Base-by-base conservation (phyloP, 1,140 invertebrate species). In the Apolygus lucorum region DNA sequence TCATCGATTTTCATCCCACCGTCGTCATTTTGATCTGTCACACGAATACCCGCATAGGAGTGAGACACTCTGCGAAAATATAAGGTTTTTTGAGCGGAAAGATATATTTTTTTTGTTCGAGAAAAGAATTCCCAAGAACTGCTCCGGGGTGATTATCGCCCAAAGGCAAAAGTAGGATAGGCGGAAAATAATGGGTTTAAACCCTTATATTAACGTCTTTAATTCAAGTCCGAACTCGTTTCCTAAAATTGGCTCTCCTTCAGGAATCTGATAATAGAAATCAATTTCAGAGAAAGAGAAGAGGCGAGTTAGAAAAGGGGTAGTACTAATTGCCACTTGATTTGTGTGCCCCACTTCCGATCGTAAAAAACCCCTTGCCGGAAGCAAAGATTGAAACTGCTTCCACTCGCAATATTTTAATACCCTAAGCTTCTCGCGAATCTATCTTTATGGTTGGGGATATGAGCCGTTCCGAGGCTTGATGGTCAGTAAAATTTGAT, bases 241-340 rank as follows among this genome's bases (percentile, higher is more conserved):
- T 22, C 54, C 54, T 59, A 13, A 59, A 59, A 59, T 59, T 59
- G 54, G 13, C 54, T 17, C 22, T 21, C 54, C 11, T 22, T 59
- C 22, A 59, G 54, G 22, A 59, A 59, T 59, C 54, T 59, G 54
- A 59, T 59, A 59, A 24, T 59, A 59, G 54, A 59, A 59, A 59
- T 59, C 54, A 59, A 59, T 59, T 59, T 59, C 13, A 13, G 54
- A 22, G 22, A 21, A 59, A 4, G 11, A 21, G 22, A 42, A 17
- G 11, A 59, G 11, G 54, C 11, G 22, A 59, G 54, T 59, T 59
- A 42, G 13, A 22, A 59, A 59, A 59, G 54, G 54, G 22, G 54
- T 13, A 59, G 54, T 24, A 59, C 54, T 59, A 59, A 59, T 59
- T 59, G 54, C 54, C 11, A 59, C 22, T 13, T 59, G 54, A 59